Evolutionary conservation across 2,888 invertebrate genomes (phyloP).

Genomic region (Anodontia alba): DNA sequence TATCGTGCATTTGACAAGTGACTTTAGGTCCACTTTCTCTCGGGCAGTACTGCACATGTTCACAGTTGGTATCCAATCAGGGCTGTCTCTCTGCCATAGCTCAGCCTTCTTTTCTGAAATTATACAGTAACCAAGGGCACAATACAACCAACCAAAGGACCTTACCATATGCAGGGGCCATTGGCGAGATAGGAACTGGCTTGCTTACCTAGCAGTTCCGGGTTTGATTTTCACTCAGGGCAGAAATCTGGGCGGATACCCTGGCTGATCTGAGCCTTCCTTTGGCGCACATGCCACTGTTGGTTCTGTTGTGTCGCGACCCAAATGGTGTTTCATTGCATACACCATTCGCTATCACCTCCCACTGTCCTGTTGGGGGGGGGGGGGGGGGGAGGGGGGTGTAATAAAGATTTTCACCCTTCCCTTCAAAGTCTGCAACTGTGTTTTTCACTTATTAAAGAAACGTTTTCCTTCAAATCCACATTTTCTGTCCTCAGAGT

Average conservation of each 20-base stretch:
- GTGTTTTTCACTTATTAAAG: no score
- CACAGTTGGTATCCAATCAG: conserved; percentile 26
- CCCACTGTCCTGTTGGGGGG: background rate
- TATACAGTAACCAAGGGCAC: background rate
- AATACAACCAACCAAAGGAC: background rate
- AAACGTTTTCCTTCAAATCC: no score
- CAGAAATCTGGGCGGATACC: background rate
- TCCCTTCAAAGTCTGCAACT: no score
- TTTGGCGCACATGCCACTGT: no score
- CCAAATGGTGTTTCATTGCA: background rate
- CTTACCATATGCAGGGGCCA: background rate
- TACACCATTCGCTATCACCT: background rate
- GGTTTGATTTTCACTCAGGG: background rate
- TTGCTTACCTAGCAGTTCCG: background rate
- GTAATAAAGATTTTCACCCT: no score
- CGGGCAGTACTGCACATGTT: conserved; percentile 16
- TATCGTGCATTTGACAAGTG: conserved; percentile 24
- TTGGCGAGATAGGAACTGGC: background rate
- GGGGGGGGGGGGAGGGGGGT: no score
- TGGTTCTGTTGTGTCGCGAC: background rate
- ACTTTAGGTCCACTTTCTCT: conserved; percentile 11
- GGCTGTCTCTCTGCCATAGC: conserved; percentile 14
- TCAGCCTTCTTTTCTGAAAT: conserved; percentile 2
- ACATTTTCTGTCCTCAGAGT: conserved; percentile 3
- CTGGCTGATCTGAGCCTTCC: background rate